A percentile compares a stretch with the other conserved stretches of the same genome.
These are phyloP conservation scores for Salvelinus alpinus DNA, from an alignment of 2,113 vertebrate species.

Conservation along the genomic window DNA sequence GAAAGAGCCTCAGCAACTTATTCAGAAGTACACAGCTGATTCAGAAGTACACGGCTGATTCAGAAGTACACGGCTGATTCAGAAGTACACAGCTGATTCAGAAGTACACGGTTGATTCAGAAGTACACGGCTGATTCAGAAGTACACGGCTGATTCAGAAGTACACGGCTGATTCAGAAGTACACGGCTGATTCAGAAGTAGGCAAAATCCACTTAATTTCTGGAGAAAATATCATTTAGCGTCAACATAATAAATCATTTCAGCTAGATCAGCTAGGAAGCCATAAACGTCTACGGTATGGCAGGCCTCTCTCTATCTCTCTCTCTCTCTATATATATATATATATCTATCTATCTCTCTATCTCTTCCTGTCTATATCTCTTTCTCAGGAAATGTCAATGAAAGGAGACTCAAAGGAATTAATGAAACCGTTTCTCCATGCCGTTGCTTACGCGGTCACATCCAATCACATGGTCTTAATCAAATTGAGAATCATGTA, in stretches of 20 bases:
- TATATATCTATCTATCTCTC: no score
- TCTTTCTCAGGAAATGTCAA: conserved; percentile 12
- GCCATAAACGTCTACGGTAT: neutral
- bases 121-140: no score
- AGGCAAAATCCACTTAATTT: neutral
- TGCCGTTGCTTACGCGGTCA: neutral
- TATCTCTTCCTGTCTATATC: no score
- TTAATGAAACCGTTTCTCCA: no score
- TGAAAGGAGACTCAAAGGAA: neutral
- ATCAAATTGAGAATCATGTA: neutral
- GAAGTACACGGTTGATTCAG: no score
- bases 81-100: no score
- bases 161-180: no score
- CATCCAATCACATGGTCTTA: neutral
- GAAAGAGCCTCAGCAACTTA: conserved; percentile 15
- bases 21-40: neutral
- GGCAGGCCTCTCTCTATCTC: neutral
- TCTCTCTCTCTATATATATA: no score
- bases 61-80: no score
- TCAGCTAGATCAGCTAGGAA: neutral
- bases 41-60: no score
- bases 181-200: neutral
- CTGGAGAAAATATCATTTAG: neutral
- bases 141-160: no score
- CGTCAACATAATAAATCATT: neutral